Evolutionary conservation across 2,888 invertebrate genomes (phyloP).

Genomic region (Pseudeuparius sepicola): DNA sequence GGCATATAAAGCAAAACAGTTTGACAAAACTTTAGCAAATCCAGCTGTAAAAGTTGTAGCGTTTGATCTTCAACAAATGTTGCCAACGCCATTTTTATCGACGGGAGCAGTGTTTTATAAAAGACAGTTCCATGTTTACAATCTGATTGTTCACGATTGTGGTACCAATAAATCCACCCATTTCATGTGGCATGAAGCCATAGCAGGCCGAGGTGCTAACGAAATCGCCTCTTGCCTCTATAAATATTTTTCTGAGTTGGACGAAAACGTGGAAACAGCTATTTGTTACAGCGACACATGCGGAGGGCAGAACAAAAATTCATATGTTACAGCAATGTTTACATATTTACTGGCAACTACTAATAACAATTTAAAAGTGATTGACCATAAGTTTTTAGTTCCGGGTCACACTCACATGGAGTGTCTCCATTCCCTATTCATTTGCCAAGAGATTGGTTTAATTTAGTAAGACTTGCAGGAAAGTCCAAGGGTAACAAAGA

Average conservation of each 20-base stretch:
- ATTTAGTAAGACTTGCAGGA: constrained; percentile 1
- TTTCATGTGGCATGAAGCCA: constrained; percentile 10
- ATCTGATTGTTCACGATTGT: constrained; percentile 8
- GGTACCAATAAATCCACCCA: constrained; percentile 6
- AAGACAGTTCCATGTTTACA: constrained; percentile 7
- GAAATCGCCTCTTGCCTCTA: constrained; percentile 9
- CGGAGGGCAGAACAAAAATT: too few species aligned
- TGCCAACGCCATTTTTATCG: constrained; percentile 8
- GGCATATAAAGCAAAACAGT: constrained; percentile 7
- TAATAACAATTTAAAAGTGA: too few species aligned
- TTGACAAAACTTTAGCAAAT: constrained; percentile 8
- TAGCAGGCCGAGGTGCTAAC: constrained; percentile 9
- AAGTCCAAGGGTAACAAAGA: too few species aligned
- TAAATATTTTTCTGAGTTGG: constrained; percentile 1
- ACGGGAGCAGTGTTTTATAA: constrained; percentile 7
- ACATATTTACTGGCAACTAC: too few species aligned
- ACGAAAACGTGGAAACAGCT: too few species aligned
- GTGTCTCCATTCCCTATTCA: too few species aligned
- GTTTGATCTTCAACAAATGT: constrained; percentile 10
- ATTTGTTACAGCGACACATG: too few species aligned
- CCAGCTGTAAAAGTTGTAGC: constrained; percentile 2
- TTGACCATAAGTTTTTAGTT: too few species aligned
- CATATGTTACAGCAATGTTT: too few species aligned
- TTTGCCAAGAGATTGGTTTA: too few species aligned
- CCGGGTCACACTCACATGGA: too few species aligned